A percentile compares a stretch with the other conserved stretches of the same genome.
Conservation (phyloP, 2,797 vertebrate genomes). For the Esox masquinongy region DNA sequence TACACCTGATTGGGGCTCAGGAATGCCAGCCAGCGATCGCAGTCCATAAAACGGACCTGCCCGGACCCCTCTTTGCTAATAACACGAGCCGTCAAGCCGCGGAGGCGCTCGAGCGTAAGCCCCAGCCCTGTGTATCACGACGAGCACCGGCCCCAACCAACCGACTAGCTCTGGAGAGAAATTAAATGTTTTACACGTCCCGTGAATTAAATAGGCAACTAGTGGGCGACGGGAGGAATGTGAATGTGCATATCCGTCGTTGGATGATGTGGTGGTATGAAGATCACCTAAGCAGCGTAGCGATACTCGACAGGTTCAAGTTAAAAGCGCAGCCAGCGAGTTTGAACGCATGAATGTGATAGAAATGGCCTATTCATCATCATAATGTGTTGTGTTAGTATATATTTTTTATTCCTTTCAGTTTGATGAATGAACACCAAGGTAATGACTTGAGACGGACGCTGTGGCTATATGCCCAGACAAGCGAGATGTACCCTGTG, state of each 20-base stretch:
- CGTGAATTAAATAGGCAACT: conserved; percentile 58
- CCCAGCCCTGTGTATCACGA: neutral
- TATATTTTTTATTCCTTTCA: neutral
- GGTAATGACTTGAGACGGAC: conserved; percentile 2
- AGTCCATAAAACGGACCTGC: conserved; percentile 8
- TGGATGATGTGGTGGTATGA: neutral
- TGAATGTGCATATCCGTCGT: neutral
- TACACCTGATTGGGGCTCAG: conserved; percentile 75
- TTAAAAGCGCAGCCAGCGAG: neutral
- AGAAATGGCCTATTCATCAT: neutral
- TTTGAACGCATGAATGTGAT: neutral
- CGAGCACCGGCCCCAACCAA: neutral
- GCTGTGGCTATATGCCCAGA: neutral
- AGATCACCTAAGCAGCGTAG: neutral
- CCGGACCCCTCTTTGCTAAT: conserved; percentile 58
- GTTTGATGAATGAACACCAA: neutral
- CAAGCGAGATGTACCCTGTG: neutral
- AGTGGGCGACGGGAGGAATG: conserved; percentile 7
- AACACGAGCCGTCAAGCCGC: conserved; percentile 67
- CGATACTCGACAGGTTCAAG: neutral
- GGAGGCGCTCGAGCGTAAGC: conserved; percentile 48
- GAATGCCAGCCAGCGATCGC: conserved; percentile 68
- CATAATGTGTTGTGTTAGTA: conserved; percentile 1
- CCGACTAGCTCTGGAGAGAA: conserved; percentile 47
- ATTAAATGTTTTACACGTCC: conserved; percentile 73